Percentiles rank a stretch among this genome's conserved stretches.
Conservation (phyloP, 2,113 vertebrate genomes). For the Mesembrinibis cayennensis region DNA sequence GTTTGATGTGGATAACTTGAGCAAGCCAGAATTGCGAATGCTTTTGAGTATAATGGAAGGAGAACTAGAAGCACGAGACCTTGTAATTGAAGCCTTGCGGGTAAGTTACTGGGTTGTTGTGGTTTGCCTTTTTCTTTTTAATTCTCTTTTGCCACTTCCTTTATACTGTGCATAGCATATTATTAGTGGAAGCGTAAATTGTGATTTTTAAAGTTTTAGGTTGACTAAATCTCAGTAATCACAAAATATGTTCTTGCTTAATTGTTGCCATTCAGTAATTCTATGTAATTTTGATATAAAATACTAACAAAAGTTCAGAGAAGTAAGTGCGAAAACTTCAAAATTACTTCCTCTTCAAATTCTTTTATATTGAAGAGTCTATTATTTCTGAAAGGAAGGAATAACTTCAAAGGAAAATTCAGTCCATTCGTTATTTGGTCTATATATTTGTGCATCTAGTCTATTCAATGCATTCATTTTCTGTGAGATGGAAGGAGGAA, state of each 20-base stretch:
- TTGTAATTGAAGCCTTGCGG: constrained; percentile 95
- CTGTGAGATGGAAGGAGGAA: background rate
- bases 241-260: background rate
- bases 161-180: background rate
- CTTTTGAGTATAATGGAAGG: constrained; percentile 97
- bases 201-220: background rate
- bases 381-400: background rate
- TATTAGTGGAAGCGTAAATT: background rate
- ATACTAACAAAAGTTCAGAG: background rate
- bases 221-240: background rate
- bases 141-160: background rate
- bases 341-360: background rate
- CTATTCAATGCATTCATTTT: background rate
- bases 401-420: background rate
- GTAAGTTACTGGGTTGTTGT: constrained; percentile 75
- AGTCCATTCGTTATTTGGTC: background rate
- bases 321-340: background rate
- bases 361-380: background rate
- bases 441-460: background rate
- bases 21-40: constrained; percentile 90
- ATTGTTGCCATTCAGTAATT: background rate
- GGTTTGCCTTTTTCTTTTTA: background rate
- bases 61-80: constrained; percentile 94
- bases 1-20: constrained; percentile 96
- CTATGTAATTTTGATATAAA: background rate